A percentile compares a stretch with the other conserved stretches of the same genome.
These are phyloP conservation scores for Chrysochloris asiatica DNA, from an alignment of 2,113 vertebrate species.

Conservation along the genomic window DNA sequence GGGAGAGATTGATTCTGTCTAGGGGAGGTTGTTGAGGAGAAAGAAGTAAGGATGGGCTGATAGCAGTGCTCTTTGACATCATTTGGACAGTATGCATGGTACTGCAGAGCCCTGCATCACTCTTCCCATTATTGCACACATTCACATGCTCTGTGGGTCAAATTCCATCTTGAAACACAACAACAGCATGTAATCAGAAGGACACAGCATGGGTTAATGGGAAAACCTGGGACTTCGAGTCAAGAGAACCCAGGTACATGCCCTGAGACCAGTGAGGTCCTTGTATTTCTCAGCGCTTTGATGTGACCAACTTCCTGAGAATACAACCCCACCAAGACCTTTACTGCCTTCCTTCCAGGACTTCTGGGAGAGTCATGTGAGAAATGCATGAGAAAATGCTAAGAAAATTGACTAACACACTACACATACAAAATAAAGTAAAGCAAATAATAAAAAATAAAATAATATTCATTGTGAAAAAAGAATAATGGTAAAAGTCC, in stretches of 20 bases:
- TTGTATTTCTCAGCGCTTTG: neutral
- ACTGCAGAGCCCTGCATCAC: neutral
- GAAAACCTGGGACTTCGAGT: neutral
- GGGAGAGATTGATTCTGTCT: slow-evolving; percentile 5
- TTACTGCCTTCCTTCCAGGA: neutral
- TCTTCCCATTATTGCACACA: accelerated
- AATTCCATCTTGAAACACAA: neutral
- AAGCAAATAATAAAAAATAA: neutral
- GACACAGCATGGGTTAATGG: neutral
- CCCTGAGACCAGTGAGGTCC: neutral
- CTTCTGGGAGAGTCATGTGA: neutral
- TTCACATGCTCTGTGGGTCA: accelerated
- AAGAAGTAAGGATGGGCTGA: neutral
- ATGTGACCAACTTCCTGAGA: neutral
- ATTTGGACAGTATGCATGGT: accelerated
- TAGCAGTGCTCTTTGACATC: neutral
- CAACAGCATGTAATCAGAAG: accelerated
- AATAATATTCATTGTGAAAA: neutral
- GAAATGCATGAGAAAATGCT: neutral
- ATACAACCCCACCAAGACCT: neutral
- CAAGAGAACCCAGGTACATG: neutral
- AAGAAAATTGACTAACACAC: neutral
- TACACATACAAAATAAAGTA: neutral
- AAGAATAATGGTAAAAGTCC: neutral
- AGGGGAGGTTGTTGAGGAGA: neutral